phyloP scores from a whole-genome alignment of 2,797 vertebrate genomes.

The Cirrhinus molitorella region DNA sequence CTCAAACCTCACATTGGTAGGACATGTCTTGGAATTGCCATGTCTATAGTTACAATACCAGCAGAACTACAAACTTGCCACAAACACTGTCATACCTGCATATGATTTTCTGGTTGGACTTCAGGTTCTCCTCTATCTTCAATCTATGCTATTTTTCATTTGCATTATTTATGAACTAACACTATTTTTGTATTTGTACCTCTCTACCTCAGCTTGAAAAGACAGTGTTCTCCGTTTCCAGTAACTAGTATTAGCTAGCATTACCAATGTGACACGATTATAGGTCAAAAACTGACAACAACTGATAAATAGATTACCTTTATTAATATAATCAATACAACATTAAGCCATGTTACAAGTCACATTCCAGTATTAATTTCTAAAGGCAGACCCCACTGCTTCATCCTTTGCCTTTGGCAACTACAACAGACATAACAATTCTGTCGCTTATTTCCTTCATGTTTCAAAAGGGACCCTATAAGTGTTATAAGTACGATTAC shows the following conservation, averaged over 20 bases:
- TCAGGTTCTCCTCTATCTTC: slow-evolving; percentile 29
- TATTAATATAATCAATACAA: not conserved
- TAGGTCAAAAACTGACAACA: not conserved
- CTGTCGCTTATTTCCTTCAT: not conserved
- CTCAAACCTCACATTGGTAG: slow-evolving; percentile 37
- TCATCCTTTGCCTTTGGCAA: not conserved
- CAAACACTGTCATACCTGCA: slow-evolving; percentile 24
- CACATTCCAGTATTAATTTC: not conserved
- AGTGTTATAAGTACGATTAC: not conserved
- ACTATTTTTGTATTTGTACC: not conserved
- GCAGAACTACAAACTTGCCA: not conserved
- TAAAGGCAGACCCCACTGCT: not conserved
- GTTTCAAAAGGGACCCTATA: not conserved
- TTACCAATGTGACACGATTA: not conserved
- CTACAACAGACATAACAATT: not conserved
- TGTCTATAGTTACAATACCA: slow-evolving; percentile 19
- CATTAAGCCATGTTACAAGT: slow-evolving; percentile 8
- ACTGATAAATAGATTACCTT: not conserved
- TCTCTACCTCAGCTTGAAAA: slow-evolving; percentile 66
- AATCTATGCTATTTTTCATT: slow-evolving; percentile 16
- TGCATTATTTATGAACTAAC: slow-evolving; percentile 21
- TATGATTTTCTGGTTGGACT: slow-evolving; percentile 13
- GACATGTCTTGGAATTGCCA: slow-evolving; percentile 3
- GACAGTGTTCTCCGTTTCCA: slow-evolving; percentile 26
- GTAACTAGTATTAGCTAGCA: slow-evolving; percentile 13